Base-by-base conservation (phyloP, 2,113 vertebrate species). In the Gallinago jamesoni region DNA sequence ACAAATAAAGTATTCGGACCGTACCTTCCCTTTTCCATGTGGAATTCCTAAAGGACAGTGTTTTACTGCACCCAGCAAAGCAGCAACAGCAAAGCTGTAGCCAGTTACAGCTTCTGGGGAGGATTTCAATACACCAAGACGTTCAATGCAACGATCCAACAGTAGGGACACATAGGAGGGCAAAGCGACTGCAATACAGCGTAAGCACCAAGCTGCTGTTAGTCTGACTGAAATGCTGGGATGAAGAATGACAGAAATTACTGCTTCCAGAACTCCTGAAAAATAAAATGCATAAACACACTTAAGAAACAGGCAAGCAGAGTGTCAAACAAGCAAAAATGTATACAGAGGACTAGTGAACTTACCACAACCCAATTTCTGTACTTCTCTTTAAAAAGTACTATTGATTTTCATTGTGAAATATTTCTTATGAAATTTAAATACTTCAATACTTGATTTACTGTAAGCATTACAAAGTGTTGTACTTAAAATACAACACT, bases 121-220 rank as follows among this genome's bases (percentile, higher is more conserved):
- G 39, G 98, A 98, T 92, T 99, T 99, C 37, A 99, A 96, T 5
- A 97, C 90, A 59, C 75, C 87, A 52, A 99, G 98, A 11, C 98
- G 97, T 81, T 99, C 99, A 9, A 97, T n/a, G 78, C 99, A 99
- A 69, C 98, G 98, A 84, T 99, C 98, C 95, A 99, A 94, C 52
- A 99, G 98, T 14, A 97, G 94, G 2, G 98, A 98, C 35, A 98
- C 94, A 25, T 98, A 98, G 76, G 98, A 98, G 6, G 99, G 99
- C 91, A 98, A 89, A 1, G 99, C 99, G 55, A 98, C 83, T 23
- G 98, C 98, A 64, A 99, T 78, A 73, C 99, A 99, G 89, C 97
- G 99, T 60, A 99, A 96, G 76, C 99, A 99, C 99, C 99, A 99
- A 15, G 99, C 98, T 55, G 99, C 98, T 12, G 98, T 98, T 75